Conservation (phyloP, 2,888 invertebrate species). For the Melanotus villosus region DNA sequence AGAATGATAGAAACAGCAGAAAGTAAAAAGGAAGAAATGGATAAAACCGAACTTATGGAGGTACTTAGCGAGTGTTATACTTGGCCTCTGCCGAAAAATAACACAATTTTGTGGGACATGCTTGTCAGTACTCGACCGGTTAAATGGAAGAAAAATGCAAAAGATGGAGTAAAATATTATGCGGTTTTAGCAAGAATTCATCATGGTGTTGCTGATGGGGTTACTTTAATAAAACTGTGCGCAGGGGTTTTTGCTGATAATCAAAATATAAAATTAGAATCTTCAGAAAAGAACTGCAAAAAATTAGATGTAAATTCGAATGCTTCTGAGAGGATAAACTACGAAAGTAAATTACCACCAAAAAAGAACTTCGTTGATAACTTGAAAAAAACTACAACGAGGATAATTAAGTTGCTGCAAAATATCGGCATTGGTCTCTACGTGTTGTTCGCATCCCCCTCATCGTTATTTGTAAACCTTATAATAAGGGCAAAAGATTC, state of each 20-base stretch:
- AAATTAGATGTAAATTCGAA: background rate
- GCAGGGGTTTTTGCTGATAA: constrained; percentile 16
- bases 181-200: constrained; percentile 72
- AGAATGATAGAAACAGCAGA: constrained; percentile 4
- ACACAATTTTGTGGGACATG: constrained; percentile 71
- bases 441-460: background rate
- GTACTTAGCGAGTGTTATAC: constrained; percentile 54
- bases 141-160: constrained; percentile 51
- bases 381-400: too few species aligned
- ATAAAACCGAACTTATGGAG: background rate
- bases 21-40: background rate
- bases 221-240: constrained; percentile 69
- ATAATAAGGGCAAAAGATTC: background rate
- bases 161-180: constrained; percentile 17
- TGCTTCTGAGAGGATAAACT: background rate
- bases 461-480: background rate
- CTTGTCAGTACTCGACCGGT: constrained; percentile 63
- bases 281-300: background rate
- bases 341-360: background rate
- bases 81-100: constrained; percentile 67
- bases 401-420: background rate
- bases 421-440: background rate
- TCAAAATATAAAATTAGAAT: background rate
- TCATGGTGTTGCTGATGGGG: constrained; percentile 72
- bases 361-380: too few species aligned